phyloP scores from a whole-genome alignment of 2,888 invertebrate genomes.

The Altica lythri region DNA sequence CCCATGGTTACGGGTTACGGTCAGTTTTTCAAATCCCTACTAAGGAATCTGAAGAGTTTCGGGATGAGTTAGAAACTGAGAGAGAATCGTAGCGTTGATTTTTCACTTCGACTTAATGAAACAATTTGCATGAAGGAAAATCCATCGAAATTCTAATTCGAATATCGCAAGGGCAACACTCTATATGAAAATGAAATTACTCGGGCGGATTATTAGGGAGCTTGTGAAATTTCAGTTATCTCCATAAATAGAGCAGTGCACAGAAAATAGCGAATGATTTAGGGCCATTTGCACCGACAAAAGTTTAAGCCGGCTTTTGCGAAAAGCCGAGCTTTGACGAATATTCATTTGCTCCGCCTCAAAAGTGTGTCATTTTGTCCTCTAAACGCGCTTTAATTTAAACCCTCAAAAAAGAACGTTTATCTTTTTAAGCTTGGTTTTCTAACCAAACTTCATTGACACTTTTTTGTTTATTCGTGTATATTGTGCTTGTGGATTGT shows the following conservation, averaged over 20 bases:
- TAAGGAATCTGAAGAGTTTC: slow-evolving; percentile 1
- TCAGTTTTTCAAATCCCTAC: neutral
- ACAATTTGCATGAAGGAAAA: slow-evolving; percentile 20
- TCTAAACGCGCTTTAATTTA: too few relatives aligned
- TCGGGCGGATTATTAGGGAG: slow-evolving; percentile 15
- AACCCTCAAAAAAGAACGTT: too few relatives aligned
- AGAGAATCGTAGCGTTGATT: slow-evolving; percentile 6
- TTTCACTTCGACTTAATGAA: slow-evolving; percentile 18
- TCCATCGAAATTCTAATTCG: slow-evolving; percentile 17
- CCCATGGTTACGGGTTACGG: neutral
- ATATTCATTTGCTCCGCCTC: too few relatives aligned
- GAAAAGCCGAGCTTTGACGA: too few relatives aligned
- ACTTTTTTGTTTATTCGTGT: too few relatives aligned
- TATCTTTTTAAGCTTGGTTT: too few relatives aligned
- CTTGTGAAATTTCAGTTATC: slow-evolving; percentile 16
- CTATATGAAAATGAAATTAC: slow-evolving; percentile 22
- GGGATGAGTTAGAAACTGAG: too few relatives aligned
- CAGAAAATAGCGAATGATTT: slow-evolving; percentile 14
- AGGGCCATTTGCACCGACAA: too few relatives aligned
- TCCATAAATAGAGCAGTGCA: slow-evolving; percentile 16
- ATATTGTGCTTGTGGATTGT: too few relatives aligned
- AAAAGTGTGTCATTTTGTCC: too few relatives aligned
- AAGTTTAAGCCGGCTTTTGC: too few relatives aligned
- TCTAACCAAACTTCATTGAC: too few relatives aligned
- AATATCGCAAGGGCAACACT: slow-evolving; percentile 19